Conservation (phyloP, 2,797 vertebrate species). For the Enteromius treurensis region DNA sequence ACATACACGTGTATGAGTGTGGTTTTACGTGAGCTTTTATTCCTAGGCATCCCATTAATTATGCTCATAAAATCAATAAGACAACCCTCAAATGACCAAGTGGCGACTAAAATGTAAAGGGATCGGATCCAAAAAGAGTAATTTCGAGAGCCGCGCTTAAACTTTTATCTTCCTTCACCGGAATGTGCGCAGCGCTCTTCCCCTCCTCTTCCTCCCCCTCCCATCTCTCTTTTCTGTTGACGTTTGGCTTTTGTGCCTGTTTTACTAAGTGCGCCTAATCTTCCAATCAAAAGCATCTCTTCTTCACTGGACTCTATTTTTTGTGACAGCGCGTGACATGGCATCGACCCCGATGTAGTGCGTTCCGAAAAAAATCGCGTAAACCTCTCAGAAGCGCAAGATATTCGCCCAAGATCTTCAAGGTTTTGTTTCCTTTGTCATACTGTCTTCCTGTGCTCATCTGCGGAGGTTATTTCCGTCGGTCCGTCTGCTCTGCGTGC, state of each 20-base stretch:
- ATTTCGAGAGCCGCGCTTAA: constrained; percentile 17
- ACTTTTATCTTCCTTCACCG: constrained; percentile 50
- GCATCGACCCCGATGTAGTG: neutral
- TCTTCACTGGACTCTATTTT: constrained; percentile 5
- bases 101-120: neutral
- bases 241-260: constrained; percentile 52
- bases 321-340: constrained; percentile 4
- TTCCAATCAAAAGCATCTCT: constrained; percentile 31
- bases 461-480: constrained; percentile 53
- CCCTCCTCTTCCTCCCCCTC: constrained; percentile 50
- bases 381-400: constrained; percentile 10
- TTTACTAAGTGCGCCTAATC: constrained; percentile 28
- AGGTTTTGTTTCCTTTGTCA: constrained; percentile 80
- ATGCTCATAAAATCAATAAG: neutral
- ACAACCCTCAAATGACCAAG: neutral
- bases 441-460: constrained; percentile 77
- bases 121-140: neutral
- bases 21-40: neutral
- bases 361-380: neutral
- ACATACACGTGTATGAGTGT: neutral
- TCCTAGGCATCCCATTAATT: neutral
- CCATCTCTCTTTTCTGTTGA: constrained; percentile 47
- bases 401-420: constrained; percentile 55
- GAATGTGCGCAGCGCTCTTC: constrained; percentile 27
- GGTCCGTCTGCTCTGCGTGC: constrained; percentile 56